These are phyloP conservation scores for Lordiphosa clarofinis DNA, from an alignment of 1,140 invertebrate genomes.

Conservation along the genomic window DNA sequence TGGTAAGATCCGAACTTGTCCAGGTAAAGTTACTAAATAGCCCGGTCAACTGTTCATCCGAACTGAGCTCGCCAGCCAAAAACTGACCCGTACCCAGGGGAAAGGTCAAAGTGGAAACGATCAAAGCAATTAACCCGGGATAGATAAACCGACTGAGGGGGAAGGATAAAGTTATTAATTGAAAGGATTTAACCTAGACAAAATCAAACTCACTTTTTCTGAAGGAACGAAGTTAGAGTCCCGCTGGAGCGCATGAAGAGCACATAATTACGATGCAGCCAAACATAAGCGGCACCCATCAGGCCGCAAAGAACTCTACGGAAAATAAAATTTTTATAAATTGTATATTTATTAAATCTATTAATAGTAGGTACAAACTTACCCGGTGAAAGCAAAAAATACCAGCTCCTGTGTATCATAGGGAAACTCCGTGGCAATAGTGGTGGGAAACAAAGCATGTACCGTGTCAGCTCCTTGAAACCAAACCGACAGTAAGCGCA, in stretches of 20 bases:
- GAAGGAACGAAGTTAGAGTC: slow-evolving; percentile 93
- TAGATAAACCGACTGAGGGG: slow-evolving; percentile 91
- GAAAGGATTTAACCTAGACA: too few relatives aligned
- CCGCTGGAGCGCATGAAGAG: slow-evolving; percentile 97
- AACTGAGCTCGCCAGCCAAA: slow-evolving; percentile 92
- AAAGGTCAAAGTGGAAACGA: slow-evolving; percentile 91
- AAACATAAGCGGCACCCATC: slow-evolving; percentile 95
- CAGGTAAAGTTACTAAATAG: slow-evolving; percentile 98
- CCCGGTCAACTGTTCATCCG: slow-evolving; percentile 89
- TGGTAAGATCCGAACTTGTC: slow-evolving; percentile 89
- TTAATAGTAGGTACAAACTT: too few relatives aligned
- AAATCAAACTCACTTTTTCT: slow-evolving; percentile 92
- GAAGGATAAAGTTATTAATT: background rate
- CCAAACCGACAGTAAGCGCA: slow-evolving; percentile 96
- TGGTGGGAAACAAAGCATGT: slow-evolving; percentile 96
- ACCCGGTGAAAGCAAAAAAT: slow-evolving; percentile 97
- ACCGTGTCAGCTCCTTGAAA: slow-evolving; percentile 96
- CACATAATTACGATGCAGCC: slow-evolving; percentile 95
- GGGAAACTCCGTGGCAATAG: slow-evolving; percentile 96
- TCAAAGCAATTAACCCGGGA: slow-evolving; percentile 90
- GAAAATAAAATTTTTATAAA: slow-evolving; percentile 16
- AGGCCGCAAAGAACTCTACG: slow-evolving; percentile 91
- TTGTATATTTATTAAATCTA: too few relatives aligned
- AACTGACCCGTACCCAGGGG: slow-evolving; percentile 92
- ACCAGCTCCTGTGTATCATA: slow-evolving; percentile 99